These are phyloP conservation scores for Babylonia areolata DNA, from an alignment of 1,140 invertebrate genomes.

Conservation along the genomic window DNA sequence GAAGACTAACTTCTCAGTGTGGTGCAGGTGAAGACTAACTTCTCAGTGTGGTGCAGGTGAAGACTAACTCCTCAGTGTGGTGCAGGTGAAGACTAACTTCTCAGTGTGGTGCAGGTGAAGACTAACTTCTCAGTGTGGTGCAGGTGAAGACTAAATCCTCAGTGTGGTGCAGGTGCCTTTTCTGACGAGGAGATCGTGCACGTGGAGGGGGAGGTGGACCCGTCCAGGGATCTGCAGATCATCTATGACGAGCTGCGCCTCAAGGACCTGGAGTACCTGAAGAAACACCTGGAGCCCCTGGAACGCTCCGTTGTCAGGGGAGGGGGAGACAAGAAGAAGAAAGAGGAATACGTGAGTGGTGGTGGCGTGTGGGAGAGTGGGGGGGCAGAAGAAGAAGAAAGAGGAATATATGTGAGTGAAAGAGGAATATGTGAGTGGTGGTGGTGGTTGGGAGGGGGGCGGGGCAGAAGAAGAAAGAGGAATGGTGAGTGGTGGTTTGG, in stretches of 20 bases:
- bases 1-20: too few relatives aligned
- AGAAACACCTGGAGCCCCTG: slow-evolving; percentile 88
- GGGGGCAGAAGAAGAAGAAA: slow-evolving; percentile 97
- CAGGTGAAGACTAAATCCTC: too few relatives aligned
- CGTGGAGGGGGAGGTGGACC: slow-evolving; percentile 98
- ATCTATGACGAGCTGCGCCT: slow-evolving; percentile 96
- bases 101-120: too few relatives aligned
- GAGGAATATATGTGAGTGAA: too few relatives aligned
- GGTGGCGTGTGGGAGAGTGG: too few relatives aligned
- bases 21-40: too few relatives aligned
- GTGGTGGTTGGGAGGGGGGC: too few relatives aligned
- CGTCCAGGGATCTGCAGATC: slow-evolving; percentile 96
- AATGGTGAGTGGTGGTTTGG: slow-evolving; percentile 92
- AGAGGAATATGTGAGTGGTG: slow-evolving; percentile 90
- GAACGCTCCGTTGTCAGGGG: slow-evolving; percentile 92
- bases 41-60: too few relatives aligned
- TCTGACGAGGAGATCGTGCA: slow-evolving; percentile 99
- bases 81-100: too few relatives aligned
- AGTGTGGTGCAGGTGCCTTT: slow-evolving; percentile 87
- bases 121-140: too few relatives aligned
- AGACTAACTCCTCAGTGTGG: too few relatives aligned
- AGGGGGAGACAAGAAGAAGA: slow-evolving; percentile 96
- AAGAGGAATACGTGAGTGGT: slow-evolving; percentile 89
- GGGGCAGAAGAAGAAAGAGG: slow-evolving; percentile 96
- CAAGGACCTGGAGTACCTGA: slow-evolving; percentile 92